A percentile compares a stretch with the other conserved stretches of the same genome.
phyloP scores from a whole-genome alignment of 2,888 invertebrate genomes.

The Conchocele bisecta region DNA sequence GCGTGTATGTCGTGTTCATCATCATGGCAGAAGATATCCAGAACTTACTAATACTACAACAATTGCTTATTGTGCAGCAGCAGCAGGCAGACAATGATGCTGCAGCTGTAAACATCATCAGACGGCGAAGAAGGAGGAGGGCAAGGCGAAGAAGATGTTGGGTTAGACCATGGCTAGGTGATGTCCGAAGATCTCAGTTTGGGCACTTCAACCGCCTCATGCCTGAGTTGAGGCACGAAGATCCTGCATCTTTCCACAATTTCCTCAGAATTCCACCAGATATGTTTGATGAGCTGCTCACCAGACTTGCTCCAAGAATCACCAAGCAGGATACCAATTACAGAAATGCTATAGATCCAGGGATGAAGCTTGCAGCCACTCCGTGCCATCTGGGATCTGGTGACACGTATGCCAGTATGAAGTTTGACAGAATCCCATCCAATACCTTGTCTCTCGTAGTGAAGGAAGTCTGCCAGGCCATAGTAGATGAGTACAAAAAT shows the following conservation, averaged over 20 bases:
- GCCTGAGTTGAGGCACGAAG: slow-evolving; percentile 35
- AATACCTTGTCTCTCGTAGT: too few species aligned
- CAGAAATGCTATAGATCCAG: slow-evolving; percentile 47
- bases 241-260: slow-evolving; percentile 45
- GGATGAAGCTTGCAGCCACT: slow-evolving; percentile 50
- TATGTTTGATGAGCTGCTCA: slow-evolving; percentile 54
- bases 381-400: slow-evolving; percentile 55
- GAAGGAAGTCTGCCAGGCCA: slow-evolving; percentile 53
- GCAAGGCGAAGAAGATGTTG: slow-evolving; percentile 35
- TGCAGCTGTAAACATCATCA: slow-evolving; percentile 12
- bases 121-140: slow-evolving; percentile 35
- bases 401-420: slow-evolving; percentile 48
- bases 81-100: background rate
- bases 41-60: too few species aligned
- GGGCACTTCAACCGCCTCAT: slow-evolving; percentile 37
- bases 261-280: slow-evolving; percentile 42
- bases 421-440: too few species aligned
- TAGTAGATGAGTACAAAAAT: slow-evolving; percentile 33
- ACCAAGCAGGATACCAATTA: slow-evolving; percentile 48
- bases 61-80: too few species aligned
- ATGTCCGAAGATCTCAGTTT: slow-evolving; percentile 19
- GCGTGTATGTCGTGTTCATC: too few species aligned
- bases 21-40: too few species aligned
- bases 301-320: too few species aligned
- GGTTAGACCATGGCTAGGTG: slow-evolving; percentile 42